Conservation (phyloP, 2,888 invertebrate species). For the Phengaris arion region DNA sequence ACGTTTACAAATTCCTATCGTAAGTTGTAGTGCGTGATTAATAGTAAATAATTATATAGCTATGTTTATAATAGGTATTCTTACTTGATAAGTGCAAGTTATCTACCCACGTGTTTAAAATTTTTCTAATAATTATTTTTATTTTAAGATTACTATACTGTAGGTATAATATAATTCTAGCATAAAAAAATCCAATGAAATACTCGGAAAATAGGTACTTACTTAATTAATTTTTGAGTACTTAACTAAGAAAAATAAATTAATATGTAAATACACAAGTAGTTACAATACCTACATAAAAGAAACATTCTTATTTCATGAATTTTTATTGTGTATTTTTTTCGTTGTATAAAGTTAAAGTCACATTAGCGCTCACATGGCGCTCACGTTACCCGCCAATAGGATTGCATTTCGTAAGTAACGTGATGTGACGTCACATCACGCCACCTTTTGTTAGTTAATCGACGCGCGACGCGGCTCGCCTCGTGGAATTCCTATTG, state of each 20-base stretch:
- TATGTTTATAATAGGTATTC: neutral
- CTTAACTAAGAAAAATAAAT: neutral
- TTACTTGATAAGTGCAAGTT: too few species aligned
- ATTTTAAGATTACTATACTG: too few species aligned
- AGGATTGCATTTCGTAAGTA: conserved; percentile 62
- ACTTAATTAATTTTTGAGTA: neutral
- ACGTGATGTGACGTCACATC: conserved; percentile 77
- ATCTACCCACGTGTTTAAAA: neutral
- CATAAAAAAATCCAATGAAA: too few species aligned
- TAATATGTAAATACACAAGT: neutral
- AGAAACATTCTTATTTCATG: neutral
- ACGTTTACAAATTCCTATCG: conserved; percentile 14
- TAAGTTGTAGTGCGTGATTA: conserved; percentile 18
- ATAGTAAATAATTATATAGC: neutral
- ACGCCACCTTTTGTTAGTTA: conserved; percentile 78
- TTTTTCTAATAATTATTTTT: too few species aligned
- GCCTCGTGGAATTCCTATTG: conserved; percentile 46
- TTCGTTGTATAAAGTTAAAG: conserved; percentile 4
- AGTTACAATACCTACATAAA: too few species aligned
- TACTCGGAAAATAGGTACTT: too few species aligned
- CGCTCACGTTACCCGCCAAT: conserved; percentile 50
- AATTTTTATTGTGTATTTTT: neutral
- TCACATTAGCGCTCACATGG: conserved; percentile 11
- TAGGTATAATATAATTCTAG: too few species aligned
- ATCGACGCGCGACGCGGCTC: conserved; percentile 66